A percentile compares a stretch with the other conserved stretches of the same genome.
Conservation (phyloP, 2,888 invertebrate species). For the Exephanes ischioxanthus region DNA sequence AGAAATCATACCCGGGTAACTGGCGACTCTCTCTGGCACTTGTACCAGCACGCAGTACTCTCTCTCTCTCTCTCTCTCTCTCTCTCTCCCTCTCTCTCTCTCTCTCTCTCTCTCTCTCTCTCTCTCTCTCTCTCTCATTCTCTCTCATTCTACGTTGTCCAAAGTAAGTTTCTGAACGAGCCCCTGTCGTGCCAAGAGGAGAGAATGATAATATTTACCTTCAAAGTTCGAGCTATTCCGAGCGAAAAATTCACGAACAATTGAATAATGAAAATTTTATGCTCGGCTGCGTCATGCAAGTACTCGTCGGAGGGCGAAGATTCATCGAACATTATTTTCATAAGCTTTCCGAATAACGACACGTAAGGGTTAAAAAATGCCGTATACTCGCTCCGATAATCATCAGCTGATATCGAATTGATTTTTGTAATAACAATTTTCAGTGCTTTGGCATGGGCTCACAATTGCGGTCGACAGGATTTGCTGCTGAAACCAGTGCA, state of each 20-base stretch:
- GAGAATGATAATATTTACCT: slow-evolving; percentile 30
- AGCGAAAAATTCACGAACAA: not conserved
- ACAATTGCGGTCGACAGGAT: slow-evolving; percentile 74
- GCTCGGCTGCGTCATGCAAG: slow-evolving; percentile 73
- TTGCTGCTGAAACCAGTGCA: slow-evolving; percentile 73
- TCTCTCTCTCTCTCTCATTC: no score
- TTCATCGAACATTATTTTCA: slow-evolving; percentile 72
- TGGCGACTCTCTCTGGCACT: no score
- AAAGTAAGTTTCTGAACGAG: no score
- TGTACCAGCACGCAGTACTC: no score
- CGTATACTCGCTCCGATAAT: not conserved
- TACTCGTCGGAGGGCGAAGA: slow-evolving; percentile 74
- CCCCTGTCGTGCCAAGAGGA: not conserved
- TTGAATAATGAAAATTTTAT: slow-evolving; percentile 70
- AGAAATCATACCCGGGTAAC: no score
- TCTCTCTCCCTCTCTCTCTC: no score
- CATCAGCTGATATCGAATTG: not conserved
- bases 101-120: no score
- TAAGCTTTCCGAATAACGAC: slow-evolving; percentile 75
- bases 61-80: no score
- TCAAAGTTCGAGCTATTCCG: not conserved
- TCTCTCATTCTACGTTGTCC: no score
- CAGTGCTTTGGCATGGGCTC: slow-evolving; percentile 74
- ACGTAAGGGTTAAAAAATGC: slow-evolving; percentile 66
- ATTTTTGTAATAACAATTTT: slow-evolving; percentile 9